phyloP scores from a whole-genome alignment of 2,113 vertebrate genomes.

The Solea senegalensis region DNA sequence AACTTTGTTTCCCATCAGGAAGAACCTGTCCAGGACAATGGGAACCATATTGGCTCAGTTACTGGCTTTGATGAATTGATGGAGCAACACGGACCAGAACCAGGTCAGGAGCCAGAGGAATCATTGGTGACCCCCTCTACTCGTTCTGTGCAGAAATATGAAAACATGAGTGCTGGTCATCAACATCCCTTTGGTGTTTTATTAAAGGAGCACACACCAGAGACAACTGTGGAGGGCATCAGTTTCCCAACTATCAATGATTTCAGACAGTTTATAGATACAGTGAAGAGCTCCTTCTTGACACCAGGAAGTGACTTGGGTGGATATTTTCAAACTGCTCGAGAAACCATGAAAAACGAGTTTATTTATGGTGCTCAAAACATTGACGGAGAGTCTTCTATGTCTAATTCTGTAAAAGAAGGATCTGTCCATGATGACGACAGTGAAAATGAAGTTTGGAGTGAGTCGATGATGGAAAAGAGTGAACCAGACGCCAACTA shows the following conservation, averaged over 20 bases:
- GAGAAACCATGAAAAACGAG: conserved; percentile 16
- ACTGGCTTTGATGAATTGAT: not conserved
- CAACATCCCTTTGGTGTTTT: conserved; percentile 48
- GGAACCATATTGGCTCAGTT: not conserved
- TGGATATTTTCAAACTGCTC: conserved; percentile 47
- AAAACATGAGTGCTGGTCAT: not conserved
- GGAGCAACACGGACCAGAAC: conserved; percentile 4
- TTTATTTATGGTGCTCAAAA: not conserved
- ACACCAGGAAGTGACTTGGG: conserved; percentile 32
- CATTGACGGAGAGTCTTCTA: not conserved
- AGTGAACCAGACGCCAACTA: conserved; percentile 9
- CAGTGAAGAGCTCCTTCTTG: conserved; percentile 54
- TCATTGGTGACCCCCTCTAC: not conserved
- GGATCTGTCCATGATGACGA: not conserved
- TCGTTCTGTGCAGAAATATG: conserved; percentile 3
- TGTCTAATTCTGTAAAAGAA: not conserved
- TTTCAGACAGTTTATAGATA: conserved; percentile 43
- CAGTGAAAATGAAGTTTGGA: conserved; percentile 29
- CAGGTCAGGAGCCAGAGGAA: not conserved
- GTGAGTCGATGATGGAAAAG: not conserved
- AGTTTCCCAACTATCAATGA: conserved; percentile 43
- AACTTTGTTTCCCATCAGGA: conserved; percentile 6
- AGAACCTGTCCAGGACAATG: conserved; percentile 4
- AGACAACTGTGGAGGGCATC: not conserved
- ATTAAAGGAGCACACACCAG: conserved; percentile 13